Percentiles rank a stretch among this genome's conserved stretches.
These are phyloP conservation scores for Theodoxus fluviatilis DNA, from an alignment of 2,888 invertebrate genomes.

Conservation along the genomic window DNA sequence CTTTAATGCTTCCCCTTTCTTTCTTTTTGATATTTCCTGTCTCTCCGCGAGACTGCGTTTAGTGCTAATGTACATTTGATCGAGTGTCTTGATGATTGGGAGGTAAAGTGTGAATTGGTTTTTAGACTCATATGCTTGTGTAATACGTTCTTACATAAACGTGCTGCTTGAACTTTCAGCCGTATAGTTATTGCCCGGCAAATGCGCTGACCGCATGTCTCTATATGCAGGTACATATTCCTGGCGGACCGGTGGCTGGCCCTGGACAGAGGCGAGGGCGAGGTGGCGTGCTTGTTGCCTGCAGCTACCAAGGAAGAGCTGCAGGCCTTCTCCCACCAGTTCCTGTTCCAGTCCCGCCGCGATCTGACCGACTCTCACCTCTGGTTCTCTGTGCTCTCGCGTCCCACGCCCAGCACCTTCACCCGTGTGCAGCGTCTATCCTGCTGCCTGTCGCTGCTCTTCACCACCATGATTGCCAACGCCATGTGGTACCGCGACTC, in stretches of 20 bases:
- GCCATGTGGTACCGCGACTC: slow-evolving; percentile 52
- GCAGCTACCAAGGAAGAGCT: slow-evolving; percentile 61
- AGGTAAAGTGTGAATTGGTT: too few species aligned
- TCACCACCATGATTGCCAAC: slow-evolving; percentile 47
- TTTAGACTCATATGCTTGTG: not conserved
- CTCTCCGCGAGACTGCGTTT: too few species aligned
- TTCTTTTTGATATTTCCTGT: too few species aligned
- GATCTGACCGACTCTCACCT: slow-evolving; percentile 66
- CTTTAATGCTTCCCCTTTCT: too few species aligned
- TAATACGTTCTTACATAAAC: not conserved
- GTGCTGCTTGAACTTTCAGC: not conserved
- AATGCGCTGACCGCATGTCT: not conserved
- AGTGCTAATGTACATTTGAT: too few species aligned
- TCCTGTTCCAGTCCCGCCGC: slow-evolving; percentile 54
- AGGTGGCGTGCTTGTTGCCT: slow-evolving; percentile 64
- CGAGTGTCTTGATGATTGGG: not conserved
- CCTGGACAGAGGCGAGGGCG: slow-evolving; percentile 62
- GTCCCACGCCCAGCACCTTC: slow-evolving; percentile 64
- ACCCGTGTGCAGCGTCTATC: slow-evolving; percentile 58
- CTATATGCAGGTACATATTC: slow-evolving; percentile 43
- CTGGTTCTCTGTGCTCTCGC: slow-evolving; percentile 66
- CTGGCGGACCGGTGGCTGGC: slow-evolving; percentile 64
- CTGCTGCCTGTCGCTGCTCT: slow-evolving; percentile 45
- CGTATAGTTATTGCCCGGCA: too few species aligned
- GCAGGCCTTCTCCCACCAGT: slow-evolving; percentile 60